Evolutionary conservation across 2,888 invertebrate species (phyloP), one percentile per base, ranked within the genome.

Genomic region (Leistus spinibarbis): DNA sequence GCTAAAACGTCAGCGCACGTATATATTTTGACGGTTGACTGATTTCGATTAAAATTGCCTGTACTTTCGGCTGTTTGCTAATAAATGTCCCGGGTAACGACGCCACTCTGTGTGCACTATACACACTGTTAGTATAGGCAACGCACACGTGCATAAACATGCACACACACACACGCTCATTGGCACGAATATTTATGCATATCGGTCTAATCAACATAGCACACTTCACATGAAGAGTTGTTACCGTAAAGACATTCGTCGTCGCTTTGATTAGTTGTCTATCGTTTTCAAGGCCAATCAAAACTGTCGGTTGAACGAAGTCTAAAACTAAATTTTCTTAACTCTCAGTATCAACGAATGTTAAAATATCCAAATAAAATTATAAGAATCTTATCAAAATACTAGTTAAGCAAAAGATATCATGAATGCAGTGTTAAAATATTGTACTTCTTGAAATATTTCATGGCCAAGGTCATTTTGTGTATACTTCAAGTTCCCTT

Each of bases 11-110:
- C 40, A 40, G 40, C 40, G 40, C 5, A 13, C 73, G 77, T 77
- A 77, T 76, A 80, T 79, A 79, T 80, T 80, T 80, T 80, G 79
- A 78, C 78, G 79, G 78, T 77, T 78, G 78, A 79, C 62, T 76
- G 76, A 78, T 78, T 78, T 79, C 79, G 70, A 79, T 79, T 79
- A 79, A 78, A 79, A 72, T 69, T 60, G 60, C 60, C 60, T 54
- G 71, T 64, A 62, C 62, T 53, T 69, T 60, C 13, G 60, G 62
- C 62, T 70, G 71, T 71, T 71, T 71, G 71, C 64, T 71, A 71
- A 71, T 71, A 70, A 70, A 71, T 71, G 71, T 71, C 54, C 64
- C 69, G 63, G 16, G 20, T 60, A 71, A 63, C 63, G 70, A 53
- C 54, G 62, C 5, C 17, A 9, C 17, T 9, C 16, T 17, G 57